These are phyloP conservation scores for Balanococcus diminutus DNA, from an alignment of 2,888 invertebrate genomes.

Conservation along the genomic window DNA sequence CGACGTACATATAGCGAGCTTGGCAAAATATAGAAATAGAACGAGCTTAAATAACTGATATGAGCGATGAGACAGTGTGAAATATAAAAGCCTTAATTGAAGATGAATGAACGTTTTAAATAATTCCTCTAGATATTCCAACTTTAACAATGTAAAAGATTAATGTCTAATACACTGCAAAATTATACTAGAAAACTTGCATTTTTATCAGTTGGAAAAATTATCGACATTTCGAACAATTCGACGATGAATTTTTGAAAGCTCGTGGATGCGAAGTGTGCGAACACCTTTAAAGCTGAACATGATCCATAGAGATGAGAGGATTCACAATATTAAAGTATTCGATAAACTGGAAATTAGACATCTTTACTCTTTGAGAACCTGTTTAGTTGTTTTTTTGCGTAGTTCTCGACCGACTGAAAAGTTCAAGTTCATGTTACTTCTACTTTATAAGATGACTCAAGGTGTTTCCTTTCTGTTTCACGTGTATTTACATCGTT, in stretches of 20 bases:
- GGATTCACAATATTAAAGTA: not conserved
- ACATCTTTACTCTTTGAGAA: not conserved
- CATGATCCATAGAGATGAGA: too few relatives aligned
- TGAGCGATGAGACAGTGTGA: not conserved
- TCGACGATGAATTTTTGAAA: not conserved
- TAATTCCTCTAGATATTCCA: not conserved
- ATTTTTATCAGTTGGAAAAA: not conserved
- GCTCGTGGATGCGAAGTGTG: too few relatives aligned
- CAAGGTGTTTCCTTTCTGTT: conserved; percentile 8
- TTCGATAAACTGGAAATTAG: not conserved
- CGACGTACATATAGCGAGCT: not conserved
- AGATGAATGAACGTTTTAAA: not conserved
- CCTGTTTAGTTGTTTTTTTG: not conserved
- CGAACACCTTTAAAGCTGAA: too few relatives aligned
- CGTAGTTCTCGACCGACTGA: conserved; percentile 6
- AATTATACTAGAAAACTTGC: not conserved
- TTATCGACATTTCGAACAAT: not conserved
- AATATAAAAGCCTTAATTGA: not conserved
- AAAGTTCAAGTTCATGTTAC: conserved; percentile 17
- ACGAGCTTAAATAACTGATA: not conserved
- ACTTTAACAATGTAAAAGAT: not conserved
- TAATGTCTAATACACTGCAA: not conserved
- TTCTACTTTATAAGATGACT: not conserved
- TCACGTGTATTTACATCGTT: not conserved
- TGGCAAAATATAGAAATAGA: not conserved